Percentiles rank a stretch among this genome's conserved stretches.
Evolutionary conservation across 2,797 vertebrate genomes (phyloP).

Genomic region (Chrosomus eos): DNA sequence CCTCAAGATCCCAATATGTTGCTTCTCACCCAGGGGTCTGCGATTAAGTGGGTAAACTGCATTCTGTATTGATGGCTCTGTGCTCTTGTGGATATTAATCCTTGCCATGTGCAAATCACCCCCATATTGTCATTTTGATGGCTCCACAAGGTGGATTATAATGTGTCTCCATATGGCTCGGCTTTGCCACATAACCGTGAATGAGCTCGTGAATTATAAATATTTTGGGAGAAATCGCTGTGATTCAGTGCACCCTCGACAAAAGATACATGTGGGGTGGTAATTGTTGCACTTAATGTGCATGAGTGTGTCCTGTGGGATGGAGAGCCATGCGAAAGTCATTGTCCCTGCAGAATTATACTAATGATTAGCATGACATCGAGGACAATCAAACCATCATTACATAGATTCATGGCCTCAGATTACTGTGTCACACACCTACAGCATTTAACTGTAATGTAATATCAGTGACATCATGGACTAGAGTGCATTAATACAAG

Average conservation of each 20-base stretch:
- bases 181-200: slow-evolving; percentile 27
- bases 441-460: not conserved
- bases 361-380: slow-evolving; percentile 35
- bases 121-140: slow-evolving; percentile 70
- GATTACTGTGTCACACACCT: not conserved
- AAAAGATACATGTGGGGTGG: slow-evolving; percentile 41
- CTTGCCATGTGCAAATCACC: slow-evolving; percentile 69
- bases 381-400: slow-evolving; percentile 24
- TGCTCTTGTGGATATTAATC: slow-evolving; percentile 69
- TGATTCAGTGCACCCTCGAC: slow-evolving; percentile 27
- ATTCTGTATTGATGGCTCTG: slow-evolving; percentile 66
- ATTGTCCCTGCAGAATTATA: slow-evolving; percentile 36
- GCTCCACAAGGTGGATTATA: slow-evolving; percentile 65
- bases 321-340: slow-evolving; percentile 13
- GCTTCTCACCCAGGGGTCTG: slow-evolving; percentile 61
- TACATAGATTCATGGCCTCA: slow-evolving; percentile 27
- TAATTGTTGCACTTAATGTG: slow-evolving; percentile 47
- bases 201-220: slow-evolving; percentile 32
- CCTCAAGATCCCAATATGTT: slow-evolving; percentile 69
- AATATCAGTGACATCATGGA: not conserved
- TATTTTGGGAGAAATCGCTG: slow-evolving; percentile 22
- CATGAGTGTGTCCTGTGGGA: slow-evolving; percentile 36
- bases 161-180: slow-evolving; percentile 70
- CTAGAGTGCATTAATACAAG: not conserved
- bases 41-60: slow-evolving; percentile 47